Base-by-base conservation (phyloP, 2,888 invertebrate species). In the Chorisops tibialis region DNA sequence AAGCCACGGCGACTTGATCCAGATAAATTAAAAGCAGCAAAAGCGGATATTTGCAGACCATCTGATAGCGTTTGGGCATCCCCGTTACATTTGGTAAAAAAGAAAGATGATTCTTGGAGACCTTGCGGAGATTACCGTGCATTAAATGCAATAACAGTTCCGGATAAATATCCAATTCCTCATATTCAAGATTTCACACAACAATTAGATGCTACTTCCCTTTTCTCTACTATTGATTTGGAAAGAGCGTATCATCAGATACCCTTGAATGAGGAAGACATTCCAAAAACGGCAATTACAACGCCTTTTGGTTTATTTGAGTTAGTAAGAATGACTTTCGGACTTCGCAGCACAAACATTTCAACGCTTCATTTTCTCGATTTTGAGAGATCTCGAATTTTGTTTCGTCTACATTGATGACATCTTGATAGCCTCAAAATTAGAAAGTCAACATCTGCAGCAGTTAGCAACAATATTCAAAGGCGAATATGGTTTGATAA, bases 31-130 rank as follows among this genome's bases (percentile, higher is more conserved):
- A 12, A 39, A 6, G 11, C 11, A 9, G 49, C 49, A 50, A 24
- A 30, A 30, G 3, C 12, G 18, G 22, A 24, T 6, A 49, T 49
- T 4, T 19, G 7, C 12, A 16, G 22, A 49, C 49, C 49, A 4
- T 30, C 35, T 4, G n/a, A 24, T 14, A 50, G 49, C 49, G 11
- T 14, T 24, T 50, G 9, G 14, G 49, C 49, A 12, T 30, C 30
- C n/a, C 49, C 49, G 24, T 14, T 50, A 30, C 49, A 50, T 14
- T 24, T 30, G 49, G 35, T 24, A 3, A 24, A 24, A 14, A 50
- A 50, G n/a, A 22, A 50, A 11, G 49, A 24, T 14, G 49, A 24
- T 50, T 21, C 24, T 2, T 50, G 49, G 49, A 39, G 39, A 39
- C 39, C 39, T 6, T 39, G 39, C 16, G 39, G 39, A 6, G 39